Percentiles rank a stretch among this genome's conserved stretches.
Evolutionary conservation across 2,797 vertebrate genomes (phyloP).

Genomic region (Psittacula echo): DNA sequence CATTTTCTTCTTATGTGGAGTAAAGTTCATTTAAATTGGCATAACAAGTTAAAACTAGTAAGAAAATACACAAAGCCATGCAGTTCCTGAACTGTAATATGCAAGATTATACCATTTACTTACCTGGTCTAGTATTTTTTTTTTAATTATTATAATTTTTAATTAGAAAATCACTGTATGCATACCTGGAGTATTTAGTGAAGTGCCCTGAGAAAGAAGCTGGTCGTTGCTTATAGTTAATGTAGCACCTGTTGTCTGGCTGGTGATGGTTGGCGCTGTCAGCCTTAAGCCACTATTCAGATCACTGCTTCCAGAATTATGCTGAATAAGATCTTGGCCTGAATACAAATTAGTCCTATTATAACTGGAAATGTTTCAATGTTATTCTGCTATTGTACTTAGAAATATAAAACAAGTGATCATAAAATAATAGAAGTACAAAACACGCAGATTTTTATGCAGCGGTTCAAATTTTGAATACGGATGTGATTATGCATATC

Average conservation of each 20-base stretch:
- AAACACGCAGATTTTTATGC: neutral
- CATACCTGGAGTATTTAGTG: slow-evolving; percentile 82
- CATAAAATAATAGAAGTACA: neutral
- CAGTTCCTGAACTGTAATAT: neutral
- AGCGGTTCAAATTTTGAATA: neutral
- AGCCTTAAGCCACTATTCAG: slow-evolving; percentile 83
- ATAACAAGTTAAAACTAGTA: neutral
- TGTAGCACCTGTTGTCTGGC: slow-evolving; percentile 78
- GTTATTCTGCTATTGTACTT: neutral
- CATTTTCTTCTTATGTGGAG: neutral
- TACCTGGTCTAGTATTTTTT: neutral
- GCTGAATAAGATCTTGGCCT: slow-evolving; percentile 90
- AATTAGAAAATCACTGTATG: neutral
- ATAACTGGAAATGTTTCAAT: neutral
- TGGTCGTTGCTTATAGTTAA: slow-evolving; percentile 88
- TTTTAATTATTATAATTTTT: neutral
- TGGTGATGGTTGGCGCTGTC: slow-evolving; percentile 76
- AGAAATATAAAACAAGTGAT: neutral
- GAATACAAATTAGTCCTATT: neutral
- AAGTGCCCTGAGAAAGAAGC: slow-evolving; percentile 85
- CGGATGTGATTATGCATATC: neutral
- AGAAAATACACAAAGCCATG: neutral
- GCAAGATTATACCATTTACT: neutral
- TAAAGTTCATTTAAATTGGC: neutral
- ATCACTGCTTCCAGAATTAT: slow-evolving; percentile 78